Base-by-base conservation (phyloP, 2,888 invertebrate genomes). In the Tribolium freemani region DNA sequence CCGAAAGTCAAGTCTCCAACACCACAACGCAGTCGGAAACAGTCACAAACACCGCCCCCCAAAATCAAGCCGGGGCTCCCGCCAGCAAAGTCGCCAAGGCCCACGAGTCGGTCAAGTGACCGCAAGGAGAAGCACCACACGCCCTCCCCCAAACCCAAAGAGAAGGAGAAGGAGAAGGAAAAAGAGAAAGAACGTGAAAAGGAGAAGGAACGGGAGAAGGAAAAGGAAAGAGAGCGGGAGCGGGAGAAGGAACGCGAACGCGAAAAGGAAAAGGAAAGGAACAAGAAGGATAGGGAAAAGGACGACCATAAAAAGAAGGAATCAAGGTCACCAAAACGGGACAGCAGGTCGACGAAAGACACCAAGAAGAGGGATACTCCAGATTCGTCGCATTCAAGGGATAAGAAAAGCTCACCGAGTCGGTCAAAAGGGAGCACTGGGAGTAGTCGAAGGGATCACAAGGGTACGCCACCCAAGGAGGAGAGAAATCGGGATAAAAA, bases 221-320 rank as follows among this genome's bases (percentile, higher is more conserved):
- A 87, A 78, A 80, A 84, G 30, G 87, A 86, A 71, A 81, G 88
- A 4, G 89, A 89, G 45, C 88, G 87, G 77, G 90, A 90, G 74
- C 88, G 88, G 50, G 90, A 90, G 58, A 88, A 87, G 80, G 89
- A 90, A 58, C 88, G 89, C 69, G 78, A 88, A 66, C 76, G 78
- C 57, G 82, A 83, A 70, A 77, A 78, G 44, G 84, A 85, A 11
- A 73, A 81, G 26, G 82, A 81, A 71, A 79, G 80, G 13, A 84
- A 85, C 71, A 78, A 81, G 69, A 88, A 88, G 77, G 89, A 89
- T 44, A 77, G 83, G 13, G 87, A 85, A 58, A 79, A 88, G 9
- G 89, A 89, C 53, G 88, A 89, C 45, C 88, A 84, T 79, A 71
- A 78, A 74, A 54, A 80, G 80, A 68, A 84, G 78, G 77, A 83